A percentile compares a stretch with the other conserved stretches of the same genome.
Conservation (phyloP, 1,140 invertebrate genomes). For the Oppia nitens region DNA sequence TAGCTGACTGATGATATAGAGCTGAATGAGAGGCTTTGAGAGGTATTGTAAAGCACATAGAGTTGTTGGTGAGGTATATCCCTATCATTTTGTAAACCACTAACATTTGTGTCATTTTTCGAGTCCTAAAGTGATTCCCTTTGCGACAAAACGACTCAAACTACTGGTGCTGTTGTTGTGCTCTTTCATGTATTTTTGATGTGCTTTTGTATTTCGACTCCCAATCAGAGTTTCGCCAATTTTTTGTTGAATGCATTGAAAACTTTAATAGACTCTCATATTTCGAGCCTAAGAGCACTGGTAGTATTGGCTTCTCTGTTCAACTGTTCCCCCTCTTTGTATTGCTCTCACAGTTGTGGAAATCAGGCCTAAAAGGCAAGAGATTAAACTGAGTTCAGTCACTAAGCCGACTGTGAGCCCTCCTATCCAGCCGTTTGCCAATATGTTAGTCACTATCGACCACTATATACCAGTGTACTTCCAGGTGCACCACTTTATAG, state of each 20-base stretch:
- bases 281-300: neutral
- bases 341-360: neutral
- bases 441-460: neutral
- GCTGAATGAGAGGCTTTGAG: no score
- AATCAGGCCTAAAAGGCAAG: neutral
- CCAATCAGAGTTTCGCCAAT: neutral
- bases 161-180: neutral
- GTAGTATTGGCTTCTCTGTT: neutral
- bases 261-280: neutral
- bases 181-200: no score
- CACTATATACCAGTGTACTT: no score
- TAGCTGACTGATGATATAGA: neutral
- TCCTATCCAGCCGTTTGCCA: neutral
- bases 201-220: neutral
- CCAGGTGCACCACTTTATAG: neutral
- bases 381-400: neutral
- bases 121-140: neutral
- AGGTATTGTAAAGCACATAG: neutral
- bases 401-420: neutral
- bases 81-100: neutral
- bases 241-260: neutral
- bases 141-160: neutral
- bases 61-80: neutral
- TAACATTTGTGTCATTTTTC: neutral
- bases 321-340: neutral